Percentiles rank a stretch among this genome's conserved stretches.
Conservation (phyloP, 1,140 invertebrate species). For the Mylabris phalerata region DNA sequence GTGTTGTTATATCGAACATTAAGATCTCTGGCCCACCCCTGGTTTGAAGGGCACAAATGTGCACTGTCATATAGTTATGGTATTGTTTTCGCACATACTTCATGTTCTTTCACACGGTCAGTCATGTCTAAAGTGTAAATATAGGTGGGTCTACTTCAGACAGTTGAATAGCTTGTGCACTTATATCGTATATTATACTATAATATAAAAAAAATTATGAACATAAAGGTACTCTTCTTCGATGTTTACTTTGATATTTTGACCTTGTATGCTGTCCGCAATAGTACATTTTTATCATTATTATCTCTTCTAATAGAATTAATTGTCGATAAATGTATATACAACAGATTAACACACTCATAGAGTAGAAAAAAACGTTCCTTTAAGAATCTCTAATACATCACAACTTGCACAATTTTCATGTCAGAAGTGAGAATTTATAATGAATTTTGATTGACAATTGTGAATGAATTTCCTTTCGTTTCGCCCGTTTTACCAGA, state of each 20-base stretch:
- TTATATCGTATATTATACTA: background rate
- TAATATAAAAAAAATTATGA: background rate
- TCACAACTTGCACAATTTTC: no score
- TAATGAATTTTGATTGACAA: no score
- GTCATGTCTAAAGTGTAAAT: conserved; percentile 21
- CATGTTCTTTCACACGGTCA: conserved; percentile 21
- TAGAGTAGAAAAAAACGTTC: no score
- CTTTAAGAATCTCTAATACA: no score
- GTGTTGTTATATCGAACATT: conserved; percentile 10
- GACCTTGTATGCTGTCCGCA: conserved; percentile 9
- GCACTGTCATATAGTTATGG: conserved; percentile 17
- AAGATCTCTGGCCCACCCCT: conserved; percentile 18
- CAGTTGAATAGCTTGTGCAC: conserved; percentile 16
- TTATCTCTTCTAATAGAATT: no score
- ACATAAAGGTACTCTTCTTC: background rate
- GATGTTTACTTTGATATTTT: conserved; percentile 18
- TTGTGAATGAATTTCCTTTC: no score
- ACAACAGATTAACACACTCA: no score
- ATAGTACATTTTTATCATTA: background rate
- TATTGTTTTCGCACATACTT: conserved; percentile 22
- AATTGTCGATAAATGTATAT: no score
- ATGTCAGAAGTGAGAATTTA: no score
- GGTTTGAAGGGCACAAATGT: conserved; percentile 17
- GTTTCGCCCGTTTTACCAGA: no score
- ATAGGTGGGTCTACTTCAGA: conserved; percentile 20